Percentiles rank a stretch among this genome's conserved stretches.
phyloP scores from a whole-genome alignment of 2,797 vertebrate species.

The Poeciliopsis presidionis region DNA sequence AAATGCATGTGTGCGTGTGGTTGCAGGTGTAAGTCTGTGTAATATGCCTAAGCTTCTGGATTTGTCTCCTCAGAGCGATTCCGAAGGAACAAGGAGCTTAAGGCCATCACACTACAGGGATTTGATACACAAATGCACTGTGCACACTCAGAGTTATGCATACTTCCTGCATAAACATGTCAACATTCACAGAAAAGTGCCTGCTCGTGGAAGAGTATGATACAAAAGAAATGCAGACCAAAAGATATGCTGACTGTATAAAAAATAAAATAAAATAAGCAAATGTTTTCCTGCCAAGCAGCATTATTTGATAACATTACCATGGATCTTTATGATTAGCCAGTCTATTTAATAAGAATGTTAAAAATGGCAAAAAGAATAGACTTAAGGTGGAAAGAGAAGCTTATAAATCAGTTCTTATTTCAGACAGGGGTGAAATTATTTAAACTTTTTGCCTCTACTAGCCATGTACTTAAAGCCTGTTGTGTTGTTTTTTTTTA shows the following conservation, averaged over 20 bases:
- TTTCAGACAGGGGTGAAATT: too few species aligned
- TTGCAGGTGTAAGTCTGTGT: slow-evolving; percentile 59
- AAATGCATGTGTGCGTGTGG: slow-evolving; percentile 8
- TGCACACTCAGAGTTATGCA: slow-evolving; percentile 11
- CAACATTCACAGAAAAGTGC: slow-evolving; percentile 15
- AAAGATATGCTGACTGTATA: background rate
- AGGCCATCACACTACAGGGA: slow-evolving; percentile 63
- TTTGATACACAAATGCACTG: slow-evolving; percentile 43
- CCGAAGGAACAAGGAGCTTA: slow-evolving; percentile 63
- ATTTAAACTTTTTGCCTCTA: too few species aligned
- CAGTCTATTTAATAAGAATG: too few species aligned
- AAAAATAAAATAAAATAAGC: background rate
- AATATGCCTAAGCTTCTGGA: slow-evolving; percentile 70
- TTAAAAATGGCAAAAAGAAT: too few species aligned
- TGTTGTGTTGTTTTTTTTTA: too few species aligned
- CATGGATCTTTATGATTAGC: too few species aligned
- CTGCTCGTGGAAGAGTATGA: background rate
- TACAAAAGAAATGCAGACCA: background rate
- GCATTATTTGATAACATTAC: too few species aligned
- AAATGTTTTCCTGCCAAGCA: too few species aligned
- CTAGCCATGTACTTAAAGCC: too few species aligned
- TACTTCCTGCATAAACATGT: slow-evolving; percentile 9
- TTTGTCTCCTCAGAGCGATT: slow-evolving; percentile 66
- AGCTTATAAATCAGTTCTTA: too few species aligned
- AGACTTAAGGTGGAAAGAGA: too few species aligned